Conservation (phyloP, 2,113 vertebrate genomes). For the Thunnus maccoyii region DNA sequence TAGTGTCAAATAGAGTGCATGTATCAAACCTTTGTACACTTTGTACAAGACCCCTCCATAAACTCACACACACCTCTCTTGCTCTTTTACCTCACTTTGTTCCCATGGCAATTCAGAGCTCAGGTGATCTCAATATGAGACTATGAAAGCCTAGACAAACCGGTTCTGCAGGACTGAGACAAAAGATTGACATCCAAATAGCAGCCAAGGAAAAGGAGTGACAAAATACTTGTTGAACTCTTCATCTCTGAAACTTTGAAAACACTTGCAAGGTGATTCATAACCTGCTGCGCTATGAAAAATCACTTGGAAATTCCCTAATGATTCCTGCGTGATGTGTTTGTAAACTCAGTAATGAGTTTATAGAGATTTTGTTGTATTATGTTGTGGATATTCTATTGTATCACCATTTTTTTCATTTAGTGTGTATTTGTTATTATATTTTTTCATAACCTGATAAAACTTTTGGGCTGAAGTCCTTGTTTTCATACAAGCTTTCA, state of each 20-base stretch:
- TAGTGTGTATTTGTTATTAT: neutral
- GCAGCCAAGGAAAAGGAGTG: slow-evolving; percentile 62
- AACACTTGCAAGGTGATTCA: slow-evolving; percentile 16
- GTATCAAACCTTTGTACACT: neutral
- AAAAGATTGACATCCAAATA: slow-evolving; percentile 80
- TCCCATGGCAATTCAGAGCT: slow-evolving; percentile 62
- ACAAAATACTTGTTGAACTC: slow-evolving; percentile 62
- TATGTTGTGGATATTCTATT: neutral
- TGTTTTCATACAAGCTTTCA: neutral
- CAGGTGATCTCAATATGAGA: slow-evolving; percentile 71
- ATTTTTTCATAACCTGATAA: neutral
- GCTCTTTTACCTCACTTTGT: slow-evolving; percentile 54
- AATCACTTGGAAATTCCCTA: neutral
- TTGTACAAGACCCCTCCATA: neutral
- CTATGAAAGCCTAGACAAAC: slow-evolving; percentile 71
- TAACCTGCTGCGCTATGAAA: neutral
- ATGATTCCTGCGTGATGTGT: neutral
- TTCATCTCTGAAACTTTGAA: slow-evolving; percentile 14
- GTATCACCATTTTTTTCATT: neutral
- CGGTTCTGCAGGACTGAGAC: slow-evolving; percentile 73
- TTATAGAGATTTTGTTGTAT: neutral
- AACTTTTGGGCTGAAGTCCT: neutral
- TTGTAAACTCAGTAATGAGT: neutral
- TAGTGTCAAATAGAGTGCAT: neutral
- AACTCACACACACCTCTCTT: slow-evolving; percentile 9